Base-by-base conservation (phyloP, 2,113 vertebrate genomes). In the Tamias sibiricus region DNA sequence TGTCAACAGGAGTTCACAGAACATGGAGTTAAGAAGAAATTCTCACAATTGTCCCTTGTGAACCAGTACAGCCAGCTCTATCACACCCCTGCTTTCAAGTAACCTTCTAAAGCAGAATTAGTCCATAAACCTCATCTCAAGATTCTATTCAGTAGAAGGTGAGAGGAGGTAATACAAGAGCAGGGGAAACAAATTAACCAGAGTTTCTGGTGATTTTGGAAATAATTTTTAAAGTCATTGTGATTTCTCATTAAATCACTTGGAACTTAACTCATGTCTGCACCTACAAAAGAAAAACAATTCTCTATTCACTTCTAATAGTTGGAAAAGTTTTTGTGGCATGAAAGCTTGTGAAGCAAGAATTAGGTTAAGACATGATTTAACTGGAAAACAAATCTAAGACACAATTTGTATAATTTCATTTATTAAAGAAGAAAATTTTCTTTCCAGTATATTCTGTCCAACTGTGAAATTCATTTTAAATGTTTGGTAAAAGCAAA, bases 361-460 rank as follows among this genome's bases (percentile, higher is more conserved):
- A 94, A 79, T 85, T 72, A 82, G 19, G 82, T 69, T 82, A 84
- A 93, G 40, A 85, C 2, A 91, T 37, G 86, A 94, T 71, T 92
- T 76, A 82, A 83, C 54, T 90, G 57, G 87, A 75, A 95, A 94
- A 90, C 81, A 95, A 95, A 91, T 44, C 6, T 16, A 54, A 87
- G 74, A 95, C 68, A 96, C 17, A 40, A 68, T 95, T 93, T 82
- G 2, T 40, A 88, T 88, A 10, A 95, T 92, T 95, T 35, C 30
- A n/a, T 97, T 97, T 97, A 95, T 93, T 92, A 92, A 89, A 96
- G 91, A 94, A 57, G 95, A 96, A 82, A 75, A 66, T 1, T 86
- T 96, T 93, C 62, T 30, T 93, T 94, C 81, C 5, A 92, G n/a
- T 71, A 76, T 59, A 80, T 89, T 95, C 40, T 90, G 26, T 89